Conservation (phyloP, 1,140 invertebrate species). For the Wiebesia pumilae region DNA sequence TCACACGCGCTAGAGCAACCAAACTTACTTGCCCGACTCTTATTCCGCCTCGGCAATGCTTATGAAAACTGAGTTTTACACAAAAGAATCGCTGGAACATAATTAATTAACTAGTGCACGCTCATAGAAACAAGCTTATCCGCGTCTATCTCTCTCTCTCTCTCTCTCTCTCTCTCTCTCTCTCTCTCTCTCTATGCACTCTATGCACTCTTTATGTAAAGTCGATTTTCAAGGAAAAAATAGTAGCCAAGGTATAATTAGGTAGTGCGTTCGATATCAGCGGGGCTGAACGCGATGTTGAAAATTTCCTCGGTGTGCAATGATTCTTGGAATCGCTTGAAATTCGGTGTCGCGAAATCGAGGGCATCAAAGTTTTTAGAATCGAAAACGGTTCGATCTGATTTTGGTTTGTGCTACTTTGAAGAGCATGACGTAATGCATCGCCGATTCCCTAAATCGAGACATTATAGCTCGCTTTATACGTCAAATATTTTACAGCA, state of each 20-base stretch:
- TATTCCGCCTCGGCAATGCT: too few species aligned
- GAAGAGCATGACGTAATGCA: background rate
- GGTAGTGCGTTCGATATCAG: background rate
- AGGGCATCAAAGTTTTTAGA: background rate
- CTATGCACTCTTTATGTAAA: background rate
- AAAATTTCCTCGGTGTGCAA: background rate
- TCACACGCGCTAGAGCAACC: background rate
- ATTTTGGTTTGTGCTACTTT: conserved; percentile 1
- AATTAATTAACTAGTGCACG: background rate
- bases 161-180: background rate
- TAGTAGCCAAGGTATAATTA: background rate
- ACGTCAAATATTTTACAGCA: background rate
- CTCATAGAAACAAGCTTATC: background rate
- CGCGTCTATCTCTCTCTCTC: background rate
- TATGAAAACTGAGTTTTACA: background rate
- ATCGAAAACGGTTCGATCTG: background rate
- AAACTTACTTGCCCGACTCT: background rate
- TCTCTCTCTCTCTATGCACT: background rate
- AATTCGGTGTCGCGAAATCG: conserved; percentile 11
- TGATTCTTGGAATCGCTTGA: conserved; percentile 3
- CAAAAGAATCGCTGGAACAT: background rate
- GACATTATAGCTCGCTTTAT: background rate
- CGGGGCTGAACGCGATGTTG: background rate
- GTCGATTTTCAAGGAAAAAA: background rate
- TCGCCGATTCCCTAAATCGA: background rate